A percentile compares a stretch with the other conserved stretches of the same genome.
Evolutionary conservation across 2,888 invertebrate species (phyloP).

Genomic region (Deilephila elpenor): DNA sequence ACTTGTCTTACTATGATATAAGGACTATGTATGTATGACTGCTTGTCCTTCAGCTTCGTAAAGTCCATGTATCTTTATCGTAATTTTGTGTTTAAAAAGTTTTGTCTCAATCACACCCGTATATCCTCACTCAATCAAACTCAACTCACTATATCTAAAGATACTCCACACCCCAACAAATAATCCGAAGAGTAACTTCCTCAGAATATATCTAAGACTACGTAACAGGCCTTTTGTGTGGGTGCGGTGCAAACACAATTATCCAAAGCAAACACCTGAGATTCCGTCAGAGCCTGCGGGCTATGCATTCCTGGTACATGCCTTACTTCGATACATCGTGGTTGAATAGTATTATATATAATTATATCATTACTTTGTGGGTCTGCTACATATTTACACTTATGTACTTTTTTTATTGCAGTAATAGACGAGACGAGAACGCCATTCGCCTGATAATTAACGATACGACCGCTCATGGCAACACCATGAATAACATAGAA

Average conservation of each 20-base stretch:
- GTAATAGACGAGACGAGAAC: too few relatives aligned
- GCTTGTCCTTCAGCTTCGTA: too few relatives aligned
- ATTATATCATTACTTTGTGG: too few relatives aligned
- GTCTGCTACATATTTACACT: too few relatives aligned
- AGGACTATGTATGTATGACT: too few relatives aligned
- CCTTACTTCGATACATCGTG: background rate
- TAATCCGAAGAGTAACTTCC: background rate
- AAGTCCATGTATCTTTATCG: background rate
- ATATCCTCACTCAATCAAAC: background rate
- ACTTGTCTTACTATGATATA: too few relatives aligned
- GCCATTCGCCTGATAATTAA: too few relatives aligned
- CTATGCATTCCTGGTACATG: background rate
- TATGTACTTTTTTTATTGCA: too few relatives aligned
- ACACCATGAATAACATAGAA: too few relatives aligned
- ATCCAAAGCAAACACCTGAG: constrained; percentile 54
- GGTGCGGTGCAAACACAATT: constrained; percentile 53
- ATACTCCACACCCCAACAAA: background rate
- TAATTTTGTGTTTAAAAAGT: background rate
- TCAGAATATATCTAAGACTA: background rate
- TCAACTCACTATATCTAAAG: too few relatives aligned
- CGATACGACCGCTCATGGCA: too few relatives aligned
- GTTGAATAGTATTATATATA: background rate
- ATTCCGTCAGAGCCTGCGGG: constrained; percentile 32
- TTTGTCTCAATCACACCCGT: background rate
- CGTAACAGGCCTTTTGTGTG: constrained; percentile 16